Percentiles rank a stretch among this genome's conserved stretches.
phyloP scores from a whole-genome alignment of 2,113 vertebrate genomes.

The Trichomycterus rosablanca region DNA sequence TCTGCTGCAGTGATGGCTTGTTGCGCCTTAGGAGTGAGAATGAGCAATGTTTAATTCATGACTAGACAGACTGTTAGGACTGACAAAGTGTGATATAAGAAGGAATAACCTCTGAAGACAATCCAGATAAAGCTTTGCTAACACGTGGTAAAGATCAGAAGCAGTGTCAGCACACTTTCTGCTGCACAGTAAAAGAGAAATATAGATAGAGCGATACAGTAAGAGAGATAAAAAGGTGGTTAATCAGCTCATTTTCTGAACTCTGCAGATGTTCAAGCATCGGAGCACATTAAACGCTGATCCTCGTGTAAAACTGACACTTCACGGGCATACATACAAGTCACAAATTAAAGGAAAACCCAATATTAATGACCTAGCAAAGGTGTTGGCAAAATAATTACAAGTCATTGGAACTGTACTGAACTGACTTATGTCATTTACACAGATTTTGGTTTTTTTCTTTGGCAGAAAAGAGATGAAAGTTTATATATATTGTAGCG shows the following conservation, averaged over 20 bases:
- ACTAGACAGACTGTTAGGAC: slow-evolving; percentile 34
- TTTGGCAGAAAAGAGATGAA: too few species aligned
- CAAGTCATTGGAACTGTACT: too few species aligned
- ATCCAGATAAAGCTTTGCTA: slow-evolving; percentile 36
- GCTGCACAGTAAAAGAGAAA: background rate
- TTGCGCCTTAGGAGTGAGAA: slow-evolving; percentile 17
- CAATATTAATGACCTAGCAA: too few species aligned
- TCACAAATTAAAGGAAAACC: too few species aligned
- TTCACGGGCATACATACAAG: too few species aligned
- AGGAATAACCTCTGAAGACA: slow-evolving; percentile 30
- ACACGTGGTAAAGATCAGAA: slow-evolving; percentile 21
- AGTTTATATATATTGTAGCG: too few species aligned
- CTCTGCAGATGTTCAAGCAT: slow-evolving; percentile 9
- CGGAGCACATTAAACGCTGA: slow-evolving; percentile 6
- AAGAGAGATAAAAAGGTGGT: slow-evolving; percentile 2
- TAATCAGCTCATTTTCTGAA: slow-evolving; percentile 23
- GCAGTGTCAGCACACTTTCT: slow-evolving; percentile 26
- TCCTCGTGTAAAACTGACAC: background rate
- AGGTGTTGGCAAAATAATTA: too few species aligned
- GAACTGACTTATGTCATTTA: too few species aligned
- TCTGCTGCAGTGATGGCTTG: slow-evolving; percentile 1
- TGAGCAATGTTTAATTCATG: slow-evolving; percentile 42
- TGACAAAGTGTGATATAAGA: slow-evolving; percentile 28
- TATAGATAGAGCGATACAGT: slow-evolving; percentile 10
- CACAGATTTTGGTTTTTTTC: too few species aligned